These are phyloP conservation scores for Porites evermanni DNA, from an alignment of 92 coral and sea anemone species.

Conservation along the genomic window DNA sequence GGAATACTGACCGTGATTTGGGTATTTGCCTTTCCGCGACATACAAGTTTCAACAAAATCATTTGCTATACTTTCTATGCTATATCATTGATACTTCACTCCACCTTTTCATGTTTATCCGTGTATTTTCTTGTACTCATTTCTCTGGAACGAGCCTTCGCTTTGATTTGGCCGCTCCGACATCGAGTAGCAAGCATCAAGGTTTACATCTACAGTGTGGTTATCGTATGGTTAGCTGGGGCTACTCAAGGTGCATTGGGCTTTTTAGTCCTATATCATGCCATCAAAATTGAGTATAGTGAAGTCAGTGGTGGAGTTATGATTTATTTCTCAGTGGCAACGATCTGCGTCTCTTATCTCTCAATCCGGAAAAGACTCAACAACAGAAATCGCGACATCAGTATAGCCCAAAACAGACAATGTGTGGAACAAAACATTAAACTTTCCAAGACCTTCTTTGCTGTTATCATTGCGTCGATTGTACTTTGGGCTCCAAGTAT, in stretches of 20 bases:
- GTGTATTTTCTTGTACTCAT: not conserved
- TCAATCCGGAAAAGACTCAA: conserved; percentile 5
- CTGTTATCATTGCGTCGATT: conserved; percentile 8
- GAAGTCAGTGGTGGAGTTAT: not conserved
- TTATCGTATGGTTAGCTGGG: not conserved
- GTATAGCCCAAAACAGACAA: not conserved
- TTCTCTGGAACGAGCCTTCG: not conserved
- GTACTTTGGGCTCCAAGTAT: not conserved
- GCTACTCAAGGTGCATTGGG: not conserved
- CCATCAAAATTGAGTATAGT: not conserved
- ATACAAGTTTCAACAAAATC: not conserved
- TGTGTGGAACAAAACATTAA: not conserved
- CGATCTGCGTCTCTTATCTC: conserved; percentile 1
- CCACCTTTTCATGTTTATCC: not conserved
- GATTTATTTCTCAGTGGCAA: too few relatives aligned
- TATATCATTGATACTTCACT: not conserved
- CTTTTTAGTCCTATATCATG: not conserved
- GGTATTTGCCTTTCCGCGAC: not conserved
- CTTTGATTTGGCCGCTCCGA: conserved; percentile 7
- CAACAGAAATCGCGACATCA: not conserved
- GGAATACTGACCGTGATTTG: not conserved
- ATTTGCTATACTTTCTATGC: not conserved
- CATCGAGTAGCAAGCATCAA: conserved; percentile 5
- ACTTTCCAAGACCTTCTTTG: conserved; percentile 1
- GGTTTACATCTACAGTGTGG: not conserved